phyloP scores from a whole-genome alignment of 2,888 invertebrate genomes.

The Diploptera punctata region DNA sequence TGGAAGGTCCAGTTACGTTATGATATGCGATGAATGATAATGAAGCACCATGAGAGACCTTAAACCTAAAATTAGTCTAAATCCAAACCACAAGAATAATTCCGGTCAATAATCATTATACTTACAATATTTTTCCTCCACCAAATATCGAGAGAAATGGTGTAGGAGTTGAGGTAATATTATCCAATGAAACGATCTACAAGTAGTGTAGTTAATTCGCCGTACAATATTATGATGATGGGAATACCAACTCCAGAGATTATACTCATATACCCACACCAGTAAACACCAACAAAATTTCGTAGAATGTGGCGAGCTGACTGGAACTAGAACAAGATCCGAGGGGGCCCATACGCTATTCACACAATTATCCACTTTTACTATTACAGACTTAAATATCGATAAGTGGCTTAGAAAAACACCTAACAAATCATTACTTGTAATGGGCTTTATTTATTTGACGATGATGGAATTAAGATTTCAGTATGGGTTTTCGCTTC shows the following conservation, averaged over 20 bases:
- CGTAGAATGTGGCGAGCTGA: slow-evolving; percentile 37
- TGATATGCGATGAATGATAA: background rate
- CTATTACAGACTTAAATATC: no score
- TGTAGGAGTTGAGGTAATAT: slow-evolving; percentile 24
- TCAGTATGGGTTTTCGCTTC: no score
- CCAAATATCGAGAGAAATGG: slow-evolving; percentile 35
- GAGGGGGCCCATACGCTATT: no score
- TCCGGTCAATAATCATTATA: no score
- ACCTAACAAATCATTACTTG: no score
- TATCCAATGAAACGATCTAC: slow-evolving; percentile 37
- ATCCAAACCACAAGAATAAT: no score
- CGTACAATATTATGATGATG: slow-evolving; percentile 41
- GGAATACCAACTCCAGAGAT: slow-evolving; percentile 56
- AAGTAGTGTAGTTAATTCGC: slow-evolving; percentile 41
- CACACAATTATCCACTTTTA: no score
- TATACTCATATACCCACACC: slow-evolving; percentile 49
- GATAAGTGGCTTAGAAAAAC: no score
- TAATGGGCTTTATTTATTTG: no score
- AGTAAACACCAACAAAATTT: slow-evolving; percentile 14
- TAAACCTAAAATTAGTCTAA: no score
- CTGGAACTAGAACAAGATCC: slow-evolving; percentile 36
- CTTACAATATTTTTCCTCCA: slow-evolving; percentile 34
- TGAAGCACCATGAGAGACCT: no score
- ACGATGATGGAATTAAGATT: no score
- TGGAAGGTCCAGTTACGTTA: background rate